Evolutionary conservation across 2,888 invertebrate species (phyloP).

Genomic region (Achlya flavicornis): DNA sequence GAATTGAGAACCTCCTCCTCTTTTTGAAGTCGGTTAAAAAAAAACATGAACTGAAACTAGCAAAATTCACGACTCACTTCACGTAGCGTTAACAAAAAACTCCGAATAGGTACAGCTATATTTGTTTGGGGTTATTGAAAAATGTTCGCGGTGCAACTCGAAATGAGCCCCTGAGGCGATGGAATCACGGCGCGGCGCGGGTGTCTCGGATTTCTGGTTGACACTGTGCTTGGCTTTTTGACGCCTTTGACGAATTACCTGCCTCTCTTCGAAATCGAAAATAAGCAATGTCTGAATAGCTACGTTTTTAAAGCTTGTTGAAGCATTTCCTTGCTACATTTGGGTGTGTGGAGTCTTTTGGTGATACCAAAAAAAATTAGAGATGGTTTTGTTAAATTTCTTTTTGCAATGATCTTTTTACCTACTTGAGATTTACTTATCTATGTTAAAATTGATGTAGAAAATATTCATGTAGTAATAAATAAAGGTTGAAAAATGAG

Average conservation of each 20-base stretch:
- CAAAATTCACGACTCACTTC: conserved; percentile 17
- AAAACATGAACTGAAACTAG: background rate
- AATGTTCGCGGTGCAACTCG: conserved; percentile 12
- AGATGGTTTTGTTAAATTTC: too few relatives aligned
- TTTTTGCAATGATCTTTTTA: background rate
- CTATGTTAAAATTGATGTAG: too few relatives aligned
- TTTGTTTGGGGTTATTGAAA: conserved; percentile 45
- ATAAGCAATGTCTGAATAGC: conserved; percentile 7
- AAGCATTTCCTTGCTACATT: background rate
- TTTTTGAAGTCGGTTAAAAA: too few relatives aligned
- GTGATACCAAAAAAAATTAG: too few relatives aligned
- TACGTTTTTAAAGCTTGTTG: conserved; percentile 8
- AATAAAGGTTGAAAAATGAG: too few relatives aligned
- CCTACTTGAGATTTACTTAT: too few relatives aligned
- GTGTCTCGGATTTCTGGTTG: conserved; percentile 40
- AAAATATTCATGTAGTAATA: too few relatives aligned
- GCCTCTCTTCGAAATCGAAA: conserved; percentile 26
- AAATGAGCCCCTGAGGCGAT: conserved; percentile 22
- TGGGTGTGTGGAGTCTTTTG: background rate
- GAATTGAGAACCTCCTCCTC: too few relatives aligned
- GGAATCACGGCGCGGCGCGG: conserved; percentile 22
- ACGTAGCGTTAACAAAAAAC: conserved; percentile 32
- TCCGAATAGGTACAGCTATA: conserved; percentile 36
- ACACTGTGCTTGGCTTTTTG: conserved; percentile 50
- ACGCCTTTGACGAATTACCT: conserved; percentile 46